A percentile compares a stretch with the other conserved stretches of the same genome.
Evolutionary conservation across 2,797 vertebrate genomes (phyloP).

Genomic region (Poecilia wingei): DNA sequence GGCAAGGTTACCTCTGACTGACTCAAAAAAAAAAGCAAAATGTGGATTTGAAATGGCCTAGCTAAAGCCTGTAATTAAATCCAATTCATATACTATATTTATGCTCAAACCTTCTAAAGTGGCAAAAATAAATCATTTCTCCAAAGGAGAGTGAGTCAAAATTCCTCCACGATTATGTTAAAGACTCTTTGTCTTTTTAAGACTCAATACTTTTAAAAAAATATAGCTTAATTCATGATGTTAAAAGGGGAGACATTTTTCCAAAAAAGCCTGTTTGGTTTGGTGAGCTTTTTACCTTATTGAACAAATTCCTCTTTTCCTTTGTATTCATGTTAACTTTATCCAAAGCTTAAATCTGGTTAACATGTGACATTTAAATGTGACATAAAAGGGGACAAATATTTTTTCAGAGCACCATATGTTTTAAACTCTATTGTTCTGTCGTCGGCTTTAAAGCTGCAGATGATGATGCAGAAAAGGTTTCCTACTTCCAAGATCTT

Average conservation of each 20-base stretch:
- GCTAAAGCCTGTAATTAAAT: background rate
- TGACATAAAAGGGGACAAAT: background rate
- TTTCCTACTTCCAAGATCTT: conserved; percentile 28
- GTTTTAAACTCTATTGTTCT: conserved; percentile 48
- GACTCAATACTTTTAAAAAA: too few relatives aligned
- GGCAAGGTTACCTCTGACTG: background rate
- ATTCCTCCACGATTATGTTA: background rate
- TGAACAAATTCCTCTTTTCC: too few relatives aligned
- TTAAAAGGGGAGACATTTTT: too few relatives aligned
- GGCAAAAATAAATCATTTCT: background rate
- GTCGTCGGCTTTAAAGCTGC: conserved; percentile 37
- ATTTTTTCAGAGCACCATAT: background rate
- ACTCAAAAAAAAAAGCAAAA: background rate
- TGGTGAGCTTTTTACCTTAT: too few relatives aligned
- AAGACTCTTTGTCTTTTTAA: background rate
- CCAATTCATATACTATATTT: background rate
- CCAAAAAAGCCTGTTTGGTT: too few relatives aligned
- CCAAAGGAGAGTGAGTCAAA: background rate
- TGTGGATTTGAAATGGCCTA: background rate
- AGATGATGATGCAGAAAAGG: conserved; percentile 24
- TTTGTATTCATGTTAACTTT: background rate
- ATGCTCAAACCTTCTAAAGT: background rate
- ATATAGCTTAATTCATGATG: too few relatives aligned
- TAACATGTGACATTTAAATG: background rate
- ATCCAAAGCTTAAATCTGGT: background rate